Evolutionary conservation across 2,797 vertebrate genomes (phyloP).

Genomic region (Synanceia verrucosa): DNA sequence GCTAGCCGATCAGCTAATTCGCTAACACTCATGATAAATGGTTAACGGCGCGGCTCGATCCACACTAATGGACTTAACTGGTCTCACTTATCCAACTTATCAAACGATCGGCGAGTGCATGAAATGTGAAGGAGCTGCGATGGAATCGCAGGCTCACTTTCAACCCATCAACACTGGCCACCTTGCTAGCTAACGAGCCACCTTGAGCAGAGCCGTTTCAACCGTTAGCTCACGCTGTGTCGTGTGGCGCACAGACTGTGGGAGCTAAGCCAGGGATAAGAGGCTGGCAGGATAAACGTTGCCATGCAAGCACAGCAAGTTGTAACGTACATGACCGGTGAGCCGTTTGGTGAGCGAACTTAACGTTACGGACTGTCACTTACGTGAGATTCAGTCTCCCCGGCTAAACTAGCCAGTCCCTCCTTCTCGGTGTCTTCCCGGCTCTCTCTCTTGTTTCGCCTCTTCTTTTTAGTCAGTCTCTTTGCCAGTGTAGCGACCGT

Average conservation of each 20-base stretch:
- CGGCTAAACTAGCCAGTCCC: conserved; percentile 77
- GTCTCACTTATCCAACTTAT: background rate
- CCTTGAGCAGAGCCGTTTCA: conserved; percentile 47
- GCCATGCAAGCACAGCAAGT: conserved; percentile 47
- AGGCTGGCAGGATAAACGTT: conserved; percentile 38
- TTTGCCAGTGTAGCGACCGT: conserved; percentile 63
- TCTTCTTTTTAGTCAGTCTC: conserved; percentile 71
- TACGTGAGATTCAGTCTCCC: conserved; percentile 73
- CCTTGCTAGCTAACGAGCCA: conserved; percentile 50
- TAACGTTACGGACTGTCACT: conserved; percentile 51
- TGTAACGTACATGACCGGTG: conserved; percentile 24
- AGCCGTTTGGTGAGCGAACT: conserved; percentile 33
- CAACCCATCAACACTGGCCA: conserved; percentile 38
- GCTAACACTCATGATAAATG: conserved; percentile 48
- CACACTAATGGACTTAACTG: background rate
- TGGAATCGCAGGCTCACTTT: conserved; percentile 26
- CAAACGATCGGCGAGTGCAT: background rate
- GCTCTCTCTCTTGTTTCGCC: conserved; percentile 69
- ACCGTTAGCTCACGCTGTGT: conserved; percentile 45
- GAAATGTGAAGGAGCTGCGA: background rate
- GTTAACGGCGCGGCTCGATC: background rate
- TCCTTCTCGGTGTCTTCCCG: conserved; percentile 71
- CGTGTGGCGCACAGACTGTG: conserved; percentile 51
- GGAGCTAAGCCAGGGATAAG: conserved; percentile 47
- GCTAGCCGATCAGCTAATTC: conserved; percentile 63